Evolutionary conservation across 2,113 vertebrate genomes (phyloP).

Genomic region (Fregata magnificens): DNA sequence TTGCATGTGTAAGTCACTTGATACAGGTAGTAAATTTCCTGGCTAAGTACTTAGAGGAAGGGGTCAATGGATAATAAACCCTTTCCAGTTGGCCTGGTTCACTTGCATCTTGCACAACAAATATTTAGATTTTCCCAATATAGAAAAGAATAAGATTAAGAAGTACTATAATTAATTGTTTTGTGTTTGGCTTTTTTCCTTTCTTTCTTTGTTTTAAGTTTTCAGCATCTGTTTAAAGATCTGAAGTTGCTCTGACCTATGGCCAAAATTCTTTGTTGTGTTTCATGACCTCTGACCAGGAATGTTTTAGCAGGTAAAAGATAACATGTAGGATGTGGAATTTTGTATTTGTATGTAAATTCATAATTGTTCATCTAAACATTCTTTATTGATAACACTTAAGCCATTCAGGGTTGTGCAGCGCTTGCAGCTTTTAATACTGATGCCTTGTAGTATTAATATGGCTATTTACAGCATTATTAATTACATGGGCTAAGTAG

Average conservation of each 20-base stretch:
- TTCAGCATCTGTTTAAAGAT: neutral
- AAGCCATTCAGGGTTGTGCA: neutral
- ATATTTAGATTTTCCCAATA: neutral
- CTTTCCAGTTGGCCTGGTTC: neutral
- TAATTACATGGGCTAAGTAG: conserved; percentile 51
- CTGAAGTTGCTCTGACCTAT: neutral
- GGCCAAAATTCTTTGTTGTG: neutral
- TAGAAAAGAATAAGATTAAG: neutral
- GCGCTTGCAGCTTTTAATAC: neutral
- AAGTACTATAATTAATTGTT: neutral
- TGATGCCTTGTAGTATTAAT: conserved; percentile 15
- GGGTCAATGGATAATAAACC: neutral
- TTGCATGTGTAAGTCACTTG: neutral
- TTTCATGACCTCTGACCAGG: neutral
- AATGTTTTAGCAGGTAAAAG: neutral
- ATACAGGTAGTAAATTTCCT: neutral
- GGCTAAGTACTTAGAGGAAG: neutral
- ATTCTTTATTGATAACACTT: neutral
- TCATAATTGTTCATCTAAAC: neutral
- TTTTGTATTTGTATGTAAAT: neutral
- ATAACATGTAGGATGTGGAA: neutral
- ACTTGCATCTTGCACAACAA: neutral
- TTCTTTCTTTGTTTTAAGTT: accelerated
- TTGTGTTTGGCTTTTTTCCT: neutral
- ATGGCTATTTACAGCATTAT: conserved; percentile 42